phyloP scores from a whole-genome alignment of 2,797 vertebrate genomes.

The Vespertilio murinus region DNA sequence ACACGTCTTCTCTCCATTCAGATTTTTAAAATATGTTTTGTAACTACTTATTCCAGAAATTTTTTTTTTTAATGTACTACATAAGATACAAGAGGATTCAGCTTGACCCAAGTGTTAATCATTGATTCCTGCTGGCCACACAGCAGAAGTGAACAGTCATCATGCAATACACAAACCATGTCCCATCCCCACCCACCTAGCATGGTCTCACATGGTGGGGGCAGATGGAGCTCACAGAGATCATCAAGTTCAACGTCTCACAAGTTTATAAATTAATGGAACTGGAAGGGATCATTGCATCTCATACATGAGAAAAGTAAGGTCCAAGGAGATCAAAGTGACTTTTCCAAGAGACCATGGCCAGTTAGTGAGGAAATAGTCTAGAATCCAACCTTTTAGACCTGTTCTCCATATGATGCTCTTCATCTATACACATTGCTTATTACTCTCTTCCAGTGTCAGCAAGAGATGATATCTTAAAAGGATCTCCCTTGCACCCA shows the following conservation, averaged over 20 bases:
- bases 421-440: neutral
- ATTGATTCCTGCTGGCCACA: neutral
- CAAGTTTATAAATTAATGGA: neutral
- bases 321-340: neutral
- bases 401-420: neutral
- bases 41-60: neutral
- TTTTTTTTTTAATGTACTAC: neutral
- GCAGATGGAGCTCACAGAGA: neutral
- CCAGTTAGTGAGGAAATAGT: neutral
- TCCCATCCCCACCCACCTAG: neutral
- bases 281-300: neutral
- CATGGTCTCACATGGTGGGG: neutral
- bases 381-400: neutral
- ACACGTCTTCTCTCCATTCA: neutral
- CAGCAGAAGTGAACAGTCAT: neutral
- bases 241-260: neutral
- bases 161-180: neutral
- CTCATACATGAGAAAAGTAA: neutral
- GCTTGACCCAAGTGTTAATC: neutral
- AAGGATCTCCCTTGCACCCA: neutral
- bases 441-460: neutral
- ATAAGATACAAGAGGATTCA: neutral
- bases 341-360: neutral
- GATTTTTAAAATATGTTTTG: neutral
- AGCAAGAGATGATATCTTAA: neutral